phyloP scores from a whole-genome alignment of 1,140 invertebrate species.

The Bombus polaris region DNA sequence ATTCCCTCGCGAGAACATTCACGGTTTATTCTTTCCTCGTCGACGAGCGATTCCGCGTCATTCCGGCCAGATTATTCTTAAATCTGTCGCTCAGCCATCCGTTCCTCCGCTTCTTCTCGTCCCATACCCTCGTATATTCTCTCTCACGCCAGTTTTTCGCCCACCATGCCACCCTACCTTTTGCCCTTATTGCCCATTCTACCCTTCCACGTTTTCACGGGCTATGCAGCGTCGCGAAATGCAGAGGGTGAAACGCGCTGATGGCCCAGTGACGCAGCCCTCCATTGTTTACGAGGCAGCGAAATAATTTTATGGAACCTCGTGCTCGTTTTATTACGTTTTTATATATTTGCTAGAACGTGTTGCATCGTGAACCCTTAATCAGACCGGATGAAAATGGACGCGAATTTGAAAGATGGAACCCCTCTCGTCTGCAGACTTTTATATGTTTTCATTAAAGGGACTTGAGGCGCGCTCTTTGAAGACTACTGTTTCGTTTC shows the following conservation, averaged over 20 bases:
- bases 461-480: background rate
- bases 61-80: constrained; percentile 33
- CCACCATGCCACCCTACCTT: no score
- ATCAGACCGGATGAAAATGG: background rate
- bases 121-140: constrained; percentile 5
- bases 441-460: background rate
- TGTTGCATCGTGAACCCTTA: background rate
- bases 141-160: background rate
- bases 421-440: no score
- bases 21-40: constrained; percentile 36
- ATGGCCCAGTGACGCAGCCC: constrained; percentile 42
- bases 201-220: constrained; percentile 11
- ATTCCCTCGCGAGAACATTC: background rate
- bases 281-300: constrained; percentile 42
- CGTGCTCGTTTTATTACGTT: constrained; percentile 32
- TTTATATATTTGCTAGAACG: constrained; percentile 24
- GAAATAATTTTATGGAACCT: constrained; percentile 40
- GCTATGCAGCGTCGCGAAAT: background rate
- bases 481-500: background rate
- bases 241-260: constrained; percentile 3
- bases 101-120: background rate
- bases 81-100: constrained; percentile 35
- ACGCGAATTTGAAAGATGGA: background rate
- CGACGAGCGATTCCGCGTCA: constrained; percentile 21
- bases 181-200: constrained; percentile 35